Conservation (phyloP, 2,797 vertebrate genomes). For the Chloroceryle inda region DNA sequence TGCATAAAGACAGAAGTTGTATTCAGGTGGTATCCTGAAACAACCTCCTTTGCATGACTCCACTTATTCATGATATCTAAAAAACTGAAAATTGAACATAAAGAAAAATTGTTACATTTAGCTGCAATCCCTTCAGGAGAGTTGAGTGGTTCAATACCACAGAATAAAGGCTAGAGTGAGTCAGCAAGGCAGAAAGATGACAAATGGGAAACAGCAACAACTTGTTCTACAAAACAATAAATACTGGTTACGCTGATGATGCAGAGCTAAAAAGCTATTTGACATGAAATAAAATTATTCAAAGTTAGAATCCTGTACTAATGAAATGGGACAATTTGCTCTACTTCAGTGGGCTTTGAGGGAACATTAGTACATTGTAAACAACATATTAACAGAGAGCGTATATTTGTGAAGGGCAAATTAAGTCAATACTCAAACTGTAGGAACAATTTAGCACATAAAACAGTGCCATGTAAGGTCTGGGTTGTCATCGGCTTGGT, state of each 20-base stretch:
- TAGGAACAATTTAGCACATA: constrained; percentile 24
- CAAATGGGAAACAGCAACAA: constrained; percentile 68
- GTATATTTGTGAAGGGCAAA: constrained; percentile 16
- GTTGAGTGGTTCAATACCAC: background rate
- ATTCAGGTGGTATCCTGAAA: background rate
- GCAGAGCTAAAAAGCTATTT: constrained; percentile 51
- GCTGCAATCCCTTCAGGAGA: constrained; percentile 44
- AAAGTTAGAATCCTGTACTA: constrained; percentile 50
- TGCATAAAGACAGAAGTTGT: background rate
- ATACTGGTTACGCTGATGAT: constrained; percentile 55
- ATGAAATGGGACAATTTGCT: constrained; percentile 55
- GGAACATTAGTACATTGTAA: constrained; percentile 10
- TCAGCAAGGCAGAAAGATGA: constrained; percentile 65
- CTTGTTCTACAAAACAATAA: constrained; percentile 73
- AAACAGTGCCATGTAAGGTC: background rate
- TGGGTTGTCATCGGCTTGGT: background rate
- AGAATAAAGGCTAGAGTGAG: constrained; percentile 30
- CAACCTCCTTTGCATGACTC: background rate
- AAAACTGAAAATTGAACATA: background rate
- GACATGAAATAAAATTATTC: constrained; percentile 70
- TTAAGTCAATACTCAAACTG: constrained; percentile 31
- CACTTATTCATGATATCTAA: background rate
- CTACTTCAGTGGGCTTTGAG: constrained; percentile 52
- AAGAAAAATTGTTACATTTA: background rate
- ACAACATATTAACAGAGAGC: constrained; percentile 5